Evolutionary conservation across 2,113 vertebrate species (phyloP).

Genomic region (Mustela lutreola): DNA sequence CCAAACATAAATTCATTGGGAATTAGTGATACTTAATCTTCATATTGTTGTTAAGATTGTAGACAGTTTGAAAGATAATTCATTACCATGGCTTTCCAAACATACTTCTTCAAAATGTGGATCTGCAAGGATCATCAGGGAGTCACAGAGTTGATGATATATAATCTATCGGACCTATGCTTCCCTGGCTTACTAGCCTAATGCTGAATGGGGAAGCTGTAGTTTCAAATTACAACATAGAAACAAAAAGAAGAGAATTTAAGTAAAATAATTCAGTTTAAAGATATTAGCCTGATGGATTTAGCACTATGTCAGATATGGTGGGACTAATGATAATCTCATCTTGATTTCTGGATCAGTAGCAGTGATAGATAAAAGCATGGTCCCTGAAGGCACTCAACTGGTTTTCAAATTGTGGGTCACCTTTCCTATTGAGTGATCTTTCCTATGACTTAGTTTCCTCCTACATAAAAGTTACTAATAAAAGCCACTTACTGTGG

Average conservation of each 20-base stretch:
- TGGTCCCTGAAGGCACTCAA: not conserved
- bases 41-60: not conserved
- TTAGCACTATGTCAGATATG: not conserved
- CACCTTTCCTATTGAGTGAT: not conserved
- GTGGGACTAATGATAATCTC: not conserved
- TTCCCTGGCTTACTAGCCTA: not conserved
- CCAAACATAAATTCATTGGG: not conserved
- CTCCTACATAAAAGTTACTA: slow-evolving; percentile 5
- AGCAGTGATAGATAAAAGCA: not conserved
- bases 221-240: not conserved
- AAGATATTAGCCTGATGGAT: not conserved
- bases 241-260: not conserved
- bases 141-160: not conserved
- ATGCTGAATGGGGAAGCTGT: not conserved
- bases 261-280: not conserved
- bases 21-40: not conserved
- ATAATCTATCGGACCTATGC: not conserved
- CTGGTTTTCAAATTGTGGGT: not conserved
- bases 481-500: not conserved
- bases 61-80: not conserved
- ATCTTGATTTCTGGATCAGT: not conserved
- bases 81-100: not conserved
- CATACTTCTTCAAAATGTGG: not conserved
- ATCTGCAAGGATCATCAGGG: not conserved
- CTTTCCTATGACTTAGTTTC: not conserved